Base-by-base conservation (phyloP, 2,797 vertebrate species). In the Melanotaenia pygmaea region DNA sequence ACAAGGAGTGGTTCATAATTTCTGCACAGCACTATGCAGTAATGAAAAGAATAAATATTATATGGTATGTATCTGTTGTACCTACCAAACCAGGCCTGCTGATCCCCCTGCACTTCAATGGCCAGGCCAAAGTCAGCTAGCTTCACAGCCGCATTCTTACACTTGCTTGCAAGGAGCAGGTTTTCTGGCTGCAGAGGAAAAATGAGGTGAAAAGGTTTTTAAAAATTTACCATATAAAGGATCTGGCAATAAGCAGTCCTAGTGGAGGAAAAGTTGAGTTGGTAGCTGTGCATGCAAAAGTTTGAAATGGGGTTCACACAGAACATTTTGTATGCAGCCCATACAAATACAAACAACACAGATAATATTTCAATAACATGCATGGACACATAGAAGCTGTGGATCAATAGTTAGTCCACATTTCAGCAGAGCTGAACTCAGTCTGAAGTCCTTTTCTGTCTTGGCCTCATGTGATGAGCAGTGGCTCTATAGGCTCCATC, bases 71-170 rank as follows among this genome's bases (percentile, higher is more conserved):
- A 24, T 34, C 22, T 54, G 9, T 38, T 59, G 40, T 26, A 92
- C 97, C 80, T 94, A 99, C 98, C 98, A 10, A 99, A 99, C 98
- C 98, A 99, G 20, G 98, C 97, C 91, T 99, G 97, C 92, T 99
- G 98, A 74, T 99, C 97, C 30, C 97, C 97, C 89, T 98, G 98
- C 76, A 99, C 97, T 89, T 99, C 97, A 11, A 99, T 99, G 85
- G 97, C 97, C 18, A 99, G 93, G 72, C 98, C 98, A 0, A 99
- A 99, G 91, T 99, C 98, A 0, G 98, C 98, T 92, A 99, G 94
- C 85, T 99, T 99, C 91, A 99, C 98, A 0, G 98, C 98, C 0
- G 98, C 98, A 1, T 98, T 98, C 92, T 99, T 99, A 90, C 97
- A 98, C 90, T 98, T 98, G 94, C 97, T 98, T 81, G 98, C 97